Evolutionary conservation across 2,113 vertebrate genomes (phyloP), one percentile per base, ranked within the genome.

Genomic region (Dascyllus trimaculatus): DNA sequence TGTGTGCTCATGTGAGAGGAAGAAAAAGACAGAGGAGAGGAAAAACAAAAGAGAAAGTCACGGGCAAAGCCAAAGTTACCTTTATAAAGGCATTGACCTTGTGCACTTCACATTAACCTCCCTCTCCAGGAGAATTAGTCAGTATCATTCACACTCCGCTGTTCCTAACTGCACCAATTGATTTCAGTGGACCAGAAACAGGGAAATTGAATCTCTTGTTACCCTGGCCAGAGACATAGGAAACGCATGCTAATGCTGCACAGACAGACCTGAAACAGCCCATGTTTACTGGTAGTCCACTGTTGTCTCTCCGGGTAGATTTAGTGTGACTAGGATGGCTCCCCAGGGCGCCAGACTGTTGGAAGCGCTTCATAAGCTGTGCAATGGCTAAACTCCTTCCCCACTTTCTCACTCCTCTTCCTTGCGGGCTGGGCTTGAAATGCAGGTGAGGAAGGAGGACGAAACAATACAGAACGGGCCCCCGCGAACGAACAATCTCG

Each of bases 71-170:
- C 85, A 85, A 89, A 87, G 86, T 89, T 89, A 86, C 90, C 81
- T 93, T 82, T 78, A 63, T 64, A 64, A 89, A 85, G 51, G 65
- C 82, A 71, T 57, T 85, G 87, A 93, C 91, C 86, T 85, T 84
- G 82, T 78, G 79, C 71, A 60, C 73, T 75, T 83, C 80, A 82
- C 79, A 90, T 90, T 89, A 89, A 86, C 88, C 58, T 82, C 59
- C 51, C 54, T 64, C 68, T 83, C 70, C 38, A 48, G 29, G 84
- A 86, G 71, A 86, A 89, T 84, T 78, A 85, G 73, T 79, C 40
- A 40, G 75, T 54, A 83, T 88, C 78, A 73, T 58, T 85, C 85
- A 87, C 82, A 84, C 76, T 83, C 75, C 25, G 22, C 75, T 57
- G 11, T 83, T 60, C 74, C 68, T 62, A 89, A 87, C 80, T 52